Conservation (phyloP, 2,888 invertebrate species). For the Trichopria drosophilae region DNA sequence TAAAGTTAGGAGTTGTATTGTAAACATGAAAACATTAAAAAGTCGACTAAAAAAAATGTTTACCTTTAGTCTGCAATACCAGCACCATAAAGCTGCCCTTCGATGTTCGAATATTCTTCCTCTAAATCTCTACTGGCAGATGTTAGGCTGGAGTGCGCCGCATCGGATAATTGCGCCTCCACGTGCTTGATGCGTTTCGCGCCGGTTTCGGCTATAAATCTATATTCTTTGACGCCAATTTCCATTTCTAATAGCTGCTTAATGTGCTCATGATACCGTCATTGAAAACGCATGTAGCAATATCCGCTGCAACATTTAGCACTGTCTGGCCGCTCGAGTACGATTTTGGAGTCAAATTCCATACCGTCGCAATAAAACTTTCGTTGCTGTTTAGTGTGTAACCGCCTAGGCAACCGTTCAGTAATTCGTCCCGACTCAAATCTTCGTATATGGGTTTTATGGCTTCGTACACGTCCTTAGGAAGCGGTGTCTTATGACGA, state of each 20-base stretch:
- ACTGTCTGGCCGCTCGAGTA: too few species aligned
- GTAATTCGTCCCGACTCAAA: too few species aligned
- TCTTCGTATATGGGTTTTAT: too few species aligned
- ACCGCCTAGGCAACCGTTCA: too few species aligned
- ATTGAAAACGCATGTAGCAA: slow-evolving; percentile 19
- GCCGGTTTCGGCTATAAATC: neutral
- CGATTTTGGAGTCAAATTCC: too few species aligned
- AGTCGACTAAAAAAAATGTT: neutral
- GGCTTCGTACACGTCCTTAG: too few species aligned
- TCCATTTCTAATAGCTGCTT: slow-evolving; percentile 12
- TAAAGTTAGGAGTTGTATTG: slow-evolving; percentile 10
- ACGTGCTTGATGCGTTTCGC: slow-evolving; percentile 1
- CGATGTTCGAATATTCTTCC: slow-evolving; percentile 3
- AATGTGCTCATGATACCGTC: slow-evolving; percentile 16
- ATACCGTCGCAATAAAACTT: too few species aligned
- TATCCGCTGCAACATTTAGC: too few species aligned
- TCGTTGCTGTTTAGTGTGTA: too few species aligned
- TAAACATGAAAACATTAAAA: neutral
- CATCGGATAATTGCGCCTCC: neutral
- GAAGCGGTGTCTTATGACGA: too few species aligned
- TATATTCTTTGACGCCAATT: slow-evolving; percentile 21
- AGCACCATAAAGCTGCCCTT: slow-evolving; percentile 27
- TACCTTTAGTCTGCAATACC: slow-evolving; percentile 25
- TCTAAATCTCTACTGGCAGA: slow-evolving; percentile 16
- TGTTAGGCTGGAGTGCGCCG: neutral